These are phyloP conservation scores for Halictus ligatus DNA, from an alignment of 2,888 invertebrate genomes.

Conservation along the genomic window DNA sequence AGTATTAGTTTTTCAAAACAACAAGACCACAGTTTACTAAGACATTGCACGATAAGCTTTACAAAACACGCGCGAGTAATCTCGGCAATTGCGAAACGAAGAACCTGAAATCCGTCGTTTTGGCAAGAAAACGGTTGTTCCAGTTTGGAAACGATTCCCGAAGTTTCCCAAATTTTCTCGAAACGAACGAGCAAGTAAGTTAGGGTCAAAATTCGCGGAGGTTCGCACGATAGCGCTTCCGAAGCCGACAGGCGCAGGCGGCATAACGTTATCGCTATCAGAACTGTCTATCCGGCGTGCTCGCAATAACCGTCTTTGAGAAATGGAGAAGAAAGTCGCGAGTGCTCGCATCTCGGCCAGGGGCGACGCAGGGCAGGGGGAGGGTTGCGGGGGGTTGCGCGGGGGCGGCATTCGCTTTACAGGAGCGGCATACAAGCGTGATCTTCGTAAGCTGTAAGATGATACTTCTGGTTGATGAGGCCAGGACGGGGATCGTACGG, in stretches of 20 bases:
- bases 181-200: too few relatives aligned
- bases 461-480: slow-evolving; percentile 71
- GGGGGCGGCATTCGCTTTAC: slow-evolving; percentile 63
- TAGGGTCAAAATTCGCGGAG: background rate
- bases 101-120: too few relatives aligned
- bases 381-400: background rate
- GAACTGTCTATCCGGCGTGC: background rate
- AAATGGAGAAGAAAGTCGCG: slow-evolving; percentile 68
- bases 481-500: slow-evolving; percentile 61
- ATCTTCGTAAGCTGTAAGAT: slow-evolving; percentile 77
- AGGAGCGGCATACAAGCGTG: slow-evolving; percentile 74
- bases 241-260: background rate
- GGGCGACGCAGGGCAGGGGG: slow-evolving; percentile 16
- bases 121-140: too few relatives aligned
- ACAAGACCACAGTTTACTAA: too few relatives aligned
- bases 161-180: background rate
- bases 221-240: background rate
- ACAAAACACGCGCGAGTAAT: too few relatives aligned
- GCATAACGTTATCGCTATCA: slow-evolving; percentile 13
- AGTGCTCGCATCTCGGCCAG: slow-evolving; percentile 67
- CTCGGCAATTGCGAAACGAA: too few relatives aligned
- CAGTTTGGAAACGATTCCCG: too few relatives aligned
- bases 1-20: too few relatives aligned
- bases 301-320: slow-evolving; percentile 47
- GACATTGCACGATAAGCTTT: too few relatives aligned